Conservation (phyloP, 2,888 invertebrate species). For the Conus canariensis region DNA sequence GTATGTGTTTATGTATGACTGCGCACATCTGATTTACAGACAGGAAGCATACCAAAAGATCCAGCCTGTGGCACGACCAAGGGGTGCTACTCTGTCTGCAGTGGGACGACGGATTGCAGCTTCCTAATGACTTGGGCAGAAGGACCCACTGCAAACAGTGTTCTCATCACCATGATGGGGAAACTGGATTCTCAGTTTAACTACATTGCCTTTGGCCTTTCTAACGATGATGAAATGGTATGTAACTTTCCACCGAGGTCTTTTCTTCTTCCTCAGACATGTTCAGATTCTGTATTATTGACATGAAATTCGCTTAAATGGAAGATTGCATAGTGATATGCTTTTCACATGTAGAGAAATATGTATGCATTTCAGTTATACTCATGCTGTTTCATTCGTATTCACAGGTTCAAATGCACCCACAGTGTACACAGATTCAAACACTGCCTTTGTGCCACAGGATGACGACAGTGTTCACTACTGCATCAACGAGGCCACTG, state of each 20-base stretch:
- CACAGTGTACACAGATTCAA: too few species aligned
- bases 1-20: not conserved
- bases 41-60: not conserved
- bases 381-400: too few species aligned
- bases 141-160: not conserved
- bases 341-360: too few species aligned
- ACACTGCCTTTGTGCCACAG: not conserved
- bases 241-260: too few species aligned
- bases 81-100: conserved; percentile 26
- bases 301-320: too few species aligned
- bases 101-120: not conserved
- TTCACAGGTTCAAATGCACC: too few species aligned
- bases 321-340: too few species aligned
- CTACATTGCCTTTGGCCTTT: conserved; percentile 21
- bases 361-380: too few species aligned
- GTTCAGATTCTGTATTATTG: too few species aligned
- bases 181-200: not conserved
- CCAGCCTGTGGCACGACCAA: conserved; percentile 14
- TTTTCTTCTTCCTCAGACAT: too few species aligned
- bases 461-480: conserved; percentile 6
- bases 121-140: conserved; percentile 11
- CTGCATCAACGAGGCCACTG: not conserved
- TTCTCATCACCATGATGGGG: not conserved
- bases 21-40: not conserved
- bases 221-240: conserved; percentile 7